Evolutionary conservation across 2,113 vertebrate genomes (phyloP).

Genomic region (Aegypius monachus): DNA sequence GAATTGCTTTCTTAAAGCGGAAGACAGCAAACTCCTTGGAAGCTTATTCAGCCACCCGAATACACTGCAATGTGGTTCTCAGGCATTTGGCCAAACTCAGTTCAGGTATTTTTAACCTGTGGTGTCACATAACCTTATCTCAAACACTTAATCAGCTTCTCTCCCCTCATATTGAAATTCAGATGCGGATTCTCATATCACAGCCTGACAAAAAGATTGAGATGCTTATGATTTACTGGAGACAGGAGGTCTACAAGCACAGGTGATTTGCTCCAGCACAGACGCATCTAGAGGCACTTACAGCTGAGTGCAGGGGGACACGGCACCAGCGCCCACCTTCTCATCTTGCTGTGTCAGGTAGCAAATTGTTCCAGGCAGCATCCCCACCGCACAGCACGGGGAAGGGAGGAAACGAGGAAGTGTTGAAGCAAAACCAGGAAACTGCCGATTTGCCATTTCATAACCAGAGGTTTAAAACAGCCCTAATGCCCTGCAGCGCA

Average conservation of each 20-base stretch:
- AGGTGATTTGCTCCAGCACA: constrained; percentile 45
- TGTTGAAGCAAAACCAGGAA: not conserved
- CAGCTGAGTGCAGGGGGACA: not conserved
- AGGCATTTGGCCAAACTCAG: constrained; percentile 43
- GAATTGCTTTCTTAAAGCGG: not conserved
- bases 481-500: fast-evolving
- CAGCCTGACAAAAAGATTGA: constrained; percentile 68
- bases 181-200: constrained; percentile 62
- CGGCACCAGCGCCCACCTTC: not conserved
- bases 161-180: constrained; percentile 47
- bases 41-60: constrained; percentile 1
- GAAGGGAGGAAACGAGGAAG: not conserved
- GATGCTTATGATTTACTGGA: constrained; percentile 73
- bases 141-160: constrained; percentile 70
- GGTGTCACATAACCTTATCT: constrained; percentile 76
- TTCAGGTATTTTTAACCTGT: constrained; percentile 70
- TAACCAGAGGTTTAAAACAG: not conserved
- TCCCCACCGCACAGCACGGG: fast-evolving
- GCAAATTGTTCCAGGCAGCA: not conserved
- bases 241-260: constrained; percentile 68
- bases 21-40: not conserved
- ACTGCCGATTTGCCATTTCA: not conserved
- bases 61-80: not conserved
- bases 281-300: constrained; percentile 3
- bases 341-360: not conserved